Conservation (phyloP, 2,888 invertebrate genomes). For the Crioceris asparagi region DNA sequence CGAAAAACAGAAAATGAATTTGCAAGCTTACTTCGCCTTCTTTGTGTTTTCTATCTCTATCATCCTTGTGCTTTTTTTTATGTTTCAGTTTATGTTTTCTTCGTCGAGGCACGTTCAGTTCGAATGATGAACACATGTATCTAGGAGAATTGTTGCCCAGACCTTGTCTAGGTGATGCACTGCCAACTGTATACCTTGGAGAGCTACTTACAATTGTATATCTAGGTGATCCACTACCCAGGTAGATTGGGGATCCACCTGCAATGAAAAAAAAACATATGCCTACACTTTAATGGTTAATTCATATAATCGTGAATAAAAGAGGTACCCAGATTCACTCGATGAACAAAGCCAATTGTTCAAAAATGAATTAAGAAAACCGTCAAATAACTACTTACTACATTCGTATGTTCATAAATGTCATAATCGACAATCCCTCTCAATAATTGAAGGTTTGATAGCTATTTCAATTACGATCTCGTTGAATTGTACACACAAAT, state of each 20-base stretch:
- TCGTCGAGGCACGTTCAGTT: conserved; percentile 33
- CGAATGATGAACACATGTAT: conserved; percentile 33
- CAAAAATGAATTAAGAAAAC: too few relatives aligned
- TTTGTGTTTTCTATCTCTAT: conserved; percentile 38
- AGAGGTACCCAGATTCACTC: too few relatives aligned
- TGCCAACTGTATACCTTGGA: conserved; percentile 44
- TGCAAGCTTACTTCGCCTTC: conserved; percentile 30
- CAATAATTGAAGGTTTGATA: too few relatives aligned
- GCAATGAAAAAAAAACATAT: too few relatives aligned
- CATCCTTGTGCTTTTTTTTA: conserved; percentile 63
- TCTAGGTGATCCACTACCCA: conserved; percentile 30
- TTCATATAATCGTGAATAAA: too few relatives aligned
- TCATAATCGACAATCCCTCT: too few relatives aligned
- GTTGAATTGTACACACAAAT: too few relatives aligned
- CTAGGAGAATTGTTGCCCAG: conserved; percentile 48
- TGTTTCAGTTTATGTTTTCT: conserved; percentile 55
- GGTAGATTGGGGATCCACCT: conserved; percentile 14
- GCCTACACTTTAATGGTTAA: too few relatives aligned
- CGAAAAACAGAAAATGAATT: neutral
- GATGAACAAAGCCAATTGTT: too few relatives aligned
- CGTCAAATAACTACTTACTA: too few relatives aligned
- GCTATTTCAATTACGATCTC: too few relatives aligned
- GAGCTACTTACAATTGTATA: conserved; percentile 34
- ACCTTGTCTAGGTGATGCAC: conserved; percentile 48
- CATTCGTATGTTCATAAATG: too few relatives aligned